Percentiles rank a stretch among this genome's conserved stretches.
Evolutionary conservation across 2,797 vertebrate species (phyloP).

Genomic region (Telmatherina bonti): DNA sequence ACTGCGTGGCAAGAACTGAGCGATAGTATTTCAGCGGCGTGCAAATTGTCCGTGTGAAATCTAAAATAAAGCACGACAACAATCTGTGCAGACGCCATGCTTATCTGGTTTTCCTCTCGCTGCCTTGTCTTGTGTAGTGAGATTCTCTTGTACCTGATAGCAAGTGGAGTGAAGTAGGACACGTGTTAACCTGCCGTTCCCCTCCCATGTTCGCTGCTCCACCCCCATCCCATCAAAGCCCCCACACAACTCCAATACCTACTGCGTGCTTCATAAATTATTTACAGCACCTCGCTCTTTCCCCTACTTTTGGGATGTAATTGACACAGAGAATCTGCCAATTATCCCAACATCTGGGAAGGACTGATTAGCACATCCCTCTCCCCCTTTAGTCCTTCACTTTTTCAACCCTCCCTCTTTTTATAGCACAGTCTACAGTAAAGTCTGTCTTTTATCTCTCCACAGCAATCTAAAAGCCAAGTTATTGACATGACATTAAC

Average conservation of each 20-base stretch:
- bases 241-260: conserved; percentile 26
- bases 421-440: conserved; percentile 3
- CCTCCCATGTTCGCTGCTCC: conserved; percentile 10
- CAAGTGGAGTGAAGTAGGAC: conserved; percentile 62
- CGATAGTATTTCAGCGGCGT: conserved; percentile 64
- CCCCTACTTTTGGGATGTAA: conserved; percentile 62
- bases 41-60: conserved; percentile 64
- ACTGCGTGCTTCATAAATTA: conserved; percentile 67
- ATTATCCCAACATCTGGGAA: conserved; percentile 70
- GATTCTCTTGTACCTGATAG: conserved; percentile 57
- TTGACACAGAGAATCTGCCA: conserved; percentile 71
- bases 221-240: background rate
- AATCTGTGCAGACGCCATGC: conserved; percentile 38
- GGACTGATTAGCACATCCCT: conserved; percentile 56
- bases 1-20: conserved; percentile 60
- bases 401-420: conserved; percentile 32
- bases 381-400: conserved; percentile 34
- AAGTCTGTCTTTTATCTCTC: conserved; percentile 10
- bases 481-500: conserved; percentile 61
- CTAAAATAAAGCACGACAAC: conserved; percentile 60
- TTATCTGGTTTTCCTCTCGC: conserved; percentile 57
- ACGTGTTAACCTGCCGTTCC: conserved; percentile 49
- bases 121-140: conserved; percentile 48
- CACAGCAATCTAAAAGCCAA: conserved; percentile 34
- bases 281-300: conserved; percentile 55